A percentile compares a stretch with the other conserved stretches of the same genome.
Evolutionary conservation across 2,888 invertebrate genomes (phyloP).

Genomic region (Galeruca laticollis): DNA sequence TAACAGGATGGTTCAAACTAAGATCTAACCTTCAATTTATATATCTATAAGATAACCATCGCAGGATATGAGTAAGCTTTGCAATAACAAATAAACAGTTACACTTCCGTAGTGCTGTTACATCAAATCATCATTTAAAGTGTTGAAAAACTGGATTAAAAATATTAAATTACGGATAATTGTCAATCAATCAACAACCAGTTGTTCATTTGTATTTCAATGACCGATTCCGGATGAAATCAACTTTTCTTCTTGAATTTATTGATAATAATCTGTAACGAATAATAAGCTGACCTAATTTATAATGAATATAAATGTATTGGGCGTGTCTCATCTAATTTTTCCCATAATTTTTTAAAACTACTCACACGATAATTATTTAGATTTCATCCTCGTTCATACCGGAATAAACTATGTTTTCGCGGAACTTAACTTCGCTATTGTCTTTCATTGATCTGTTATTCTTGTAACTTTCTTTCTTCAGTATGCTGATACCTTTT

Average conservation of each 20-base stretch:
- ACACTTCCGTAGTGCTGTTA: background rate
- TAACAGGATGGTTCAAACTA: background rate
- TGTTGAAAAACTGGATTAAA: background rate
- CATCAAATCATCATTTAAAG: background rate
- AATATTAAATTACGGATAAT: background rate
- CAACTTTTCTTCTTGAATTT: background rate
- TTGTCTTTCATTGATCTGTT: too few species aligned
- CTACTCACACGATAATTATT: too few species aligned
- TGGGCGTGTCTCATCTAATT: background rate
- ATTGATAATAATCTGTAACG: background rate
- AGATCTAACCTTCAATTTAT: background rate
- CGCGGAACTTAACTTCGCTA: too few species aligned
- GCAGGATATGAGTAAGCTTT: background rate
- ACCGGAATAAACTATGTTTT: too few species aligned
- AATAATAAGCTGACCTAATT: background rate
- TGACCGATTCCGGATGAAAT: background rate
- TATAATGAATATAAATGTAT: background rate
- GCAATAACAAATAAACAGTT: slow-evolving; percentile 10
- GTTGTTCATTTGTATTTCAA: background rate
- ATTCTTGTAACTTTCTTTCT: too few species aligned
- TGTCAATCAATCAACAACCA: background rate
- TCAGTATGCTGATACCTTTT: too few species aligned
- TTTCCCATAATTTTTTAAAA: too few species aligned
- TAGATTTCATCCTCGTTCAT: too few species aligned
- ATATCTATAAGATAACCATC: background rate